A percentile compares a stretch with the other conserved stretches of the same genome.
Conservation (phyloP, 2,888 invertebrate genomes). For the Dasysyrphus albostriatus region DNA sequence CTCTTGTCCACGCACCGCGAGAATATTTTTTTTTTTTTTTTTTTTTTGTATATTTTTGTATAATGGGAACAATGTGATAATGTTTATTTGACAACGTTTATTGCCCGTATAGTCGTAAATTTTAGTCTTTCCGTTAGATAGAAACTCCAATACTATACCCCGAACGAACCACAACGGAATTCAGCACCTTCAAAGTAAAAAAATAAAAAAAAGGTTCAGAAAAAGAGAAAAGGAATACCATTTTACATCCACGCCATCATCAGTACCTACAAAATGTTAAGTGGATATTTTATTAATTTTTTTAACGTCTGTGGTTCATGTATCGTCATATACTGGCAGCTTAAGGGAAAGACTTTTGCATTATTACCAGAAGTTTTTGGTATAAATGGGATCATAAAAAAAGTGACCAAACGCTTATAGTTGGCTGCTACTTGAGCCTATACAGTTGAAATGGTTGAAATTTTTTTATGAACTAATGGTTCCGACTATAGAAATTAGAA, state of each 20-base stretch:
- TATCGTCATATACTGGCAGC: not conserved
- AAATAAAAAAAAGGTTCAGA: conserved; percentile 29
- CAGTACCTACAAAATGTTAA: conserved; percentile 34
- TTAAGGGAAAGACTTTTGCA: conserved; percentile 46
- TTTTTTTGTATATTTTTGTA: conserved; percentile 27
- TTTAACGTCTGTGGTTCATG: conserved; percentile 22
- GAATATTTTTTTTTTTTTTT: conserved; percentile 30
- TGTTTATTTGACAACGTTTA: conserved; percentile 78
- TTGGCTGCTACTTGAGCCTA: conserved; percentile 38
- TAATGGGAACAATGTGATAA: conserved; percentile 68
- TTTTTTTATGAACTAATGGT: conserved; percentile 55
- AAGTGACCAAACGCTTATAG: conserved; percentile 62
- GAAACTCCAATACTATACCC: not conserved
- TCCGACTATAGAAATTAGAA: conserved; percentile 23
- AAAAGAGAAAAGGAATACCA: conserved; percentile 15
- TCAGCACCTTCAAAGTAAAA: conserved; percentile 29
- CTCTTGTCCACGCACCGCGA: conserved; percentile 33
- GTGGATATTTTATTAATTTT: conserved; percentile 44
- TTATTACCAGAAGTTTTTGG: conserved; percentile 71
- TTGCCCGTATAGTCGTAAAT: conserved; percentile 77
- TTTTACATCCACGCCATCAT: conserved; percentile 18
- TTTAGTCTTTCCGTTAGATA: conserved; percentile 69
- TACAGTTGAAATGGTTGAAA: conserved; percentile 43
- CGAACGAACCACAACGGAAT: conserved; percentile 3
- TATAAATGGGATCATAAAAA: conserved; percentile 66